Base-by-base conservation (phyloP, 2,888 invertebrate species). In the Ophion ventricosus region DNA sequence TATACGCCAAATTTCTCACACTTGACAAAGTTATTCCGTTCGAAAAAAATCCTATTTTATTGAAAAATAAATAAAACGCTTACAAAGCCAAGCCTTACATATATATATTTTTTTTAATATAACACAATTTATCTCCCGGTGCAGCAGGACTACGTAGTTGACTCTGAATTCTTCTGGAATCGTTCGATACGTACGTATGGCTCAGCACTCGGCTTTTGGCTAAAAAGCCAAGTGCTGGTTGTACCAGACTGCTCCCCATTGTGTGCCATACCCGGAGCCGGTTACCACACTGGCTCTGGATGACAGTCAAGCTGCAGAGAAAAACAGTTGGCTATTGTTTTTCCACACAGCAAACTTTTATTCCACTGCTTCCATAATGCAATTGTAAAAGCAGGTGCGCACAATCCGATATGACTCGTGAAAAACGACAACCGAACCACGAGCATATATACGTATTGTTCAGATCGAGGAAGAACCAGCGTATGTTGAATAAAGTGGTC, bases 261-360 rank as follows among this genome's bases (percentile, higher is more conserved):
- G 49, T 17, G 17, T 49, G 17, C 49, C 49, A 49, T 49, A 49
- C 17, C 17, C 14, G 17, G 49, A 49, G 17, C 49, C 49, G 4
- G 49, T 49, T 0, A 49, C 49, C 49, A 49, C 14, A 49, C 49
- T 17, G 49, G 49, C 2, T 17, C 14, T 49, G 49, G 49, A 49
- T 49, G 49, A 49, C 49, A 49, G 49, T 49, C 49, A 49, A 49
- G 49, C 49, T 49, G 49, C 49, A 49, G 49, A 49, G 49, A 49
- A 49, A 49, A 49, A 49, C 49, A 49, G 49, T 14, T 4, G 49
- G 14, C 17, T 17, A 43, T 49, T 49, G 49, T 49, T 49, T 49
- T 49, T 49, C 17, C 17, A 49, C 17, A 11, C 3, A 49, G 49
- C 49, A 49, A 49, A 49, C 49, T 49, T 49, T 49, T 49, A 49